Conservation (phyloP, 2,113 vertebrate species). For the Chloropsis hardwickii region DNA sequence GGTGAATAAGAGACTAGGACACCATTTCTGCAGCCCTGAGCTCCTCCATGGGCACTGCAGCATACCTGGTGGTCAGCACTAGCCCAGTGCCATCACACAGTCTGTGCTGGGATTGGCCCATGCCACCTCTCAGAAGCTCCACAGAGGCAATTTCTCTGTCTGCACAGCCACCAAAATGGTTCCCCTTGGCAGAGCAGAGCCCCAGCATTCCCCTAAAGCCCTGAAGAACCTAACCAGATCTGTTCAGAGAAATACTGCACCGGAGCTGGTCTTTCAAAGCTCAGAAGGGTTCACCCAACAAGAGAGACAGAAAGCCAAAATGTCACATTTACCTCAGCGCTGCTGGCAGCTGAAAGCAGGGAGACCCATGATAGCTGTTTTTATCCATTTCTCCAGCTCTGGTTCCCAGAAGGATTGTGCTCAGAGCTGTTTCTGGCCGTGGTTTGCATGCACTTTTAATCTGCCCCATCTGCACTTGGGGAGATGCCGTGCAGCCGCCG, state of each 20-base stretch:
- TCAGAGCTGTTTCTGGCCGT: not conserved
- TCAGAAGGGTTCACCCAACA: not conserved
- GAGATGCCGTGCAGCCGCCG: not conserved
- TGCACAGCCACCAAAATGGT: not conserved
- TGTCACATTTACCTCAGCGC: rapidly evolving
- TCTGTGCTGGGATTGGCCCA: not conserved
- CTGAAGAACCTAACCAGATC: not conserved
- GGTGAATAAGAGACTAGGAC: not conserved
- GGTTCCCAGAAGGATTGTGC: not conserved
- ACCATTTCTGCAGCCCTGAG: not conserved
- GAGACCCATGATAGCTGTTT: not conserved
- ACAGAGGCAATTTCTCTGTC: not conserved
- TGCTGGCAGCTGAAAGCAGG: not conserved
- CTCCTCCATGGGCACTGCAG: not conserved
- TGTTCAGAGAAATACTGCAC: not conserved
- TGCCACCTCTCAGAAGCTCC: rapidly evolving
- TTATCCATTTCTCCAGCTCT: not conserved
- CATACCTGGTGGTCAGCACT: not conserved
- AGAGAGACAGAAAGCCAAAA: not conserved
- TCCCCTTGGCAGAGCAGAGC: not conserved
- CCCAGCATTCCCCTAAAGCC: not conserved
- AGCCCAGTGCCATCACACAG: not conserved
- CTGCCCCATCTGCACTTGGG: not conserved
- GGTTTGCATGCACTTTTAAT: not conserved
- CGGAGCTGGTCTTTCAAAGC: not conserved